Conservation (phyloP, 2,888 invertebrate genomes). For the Abscondita cerata region DNA sequence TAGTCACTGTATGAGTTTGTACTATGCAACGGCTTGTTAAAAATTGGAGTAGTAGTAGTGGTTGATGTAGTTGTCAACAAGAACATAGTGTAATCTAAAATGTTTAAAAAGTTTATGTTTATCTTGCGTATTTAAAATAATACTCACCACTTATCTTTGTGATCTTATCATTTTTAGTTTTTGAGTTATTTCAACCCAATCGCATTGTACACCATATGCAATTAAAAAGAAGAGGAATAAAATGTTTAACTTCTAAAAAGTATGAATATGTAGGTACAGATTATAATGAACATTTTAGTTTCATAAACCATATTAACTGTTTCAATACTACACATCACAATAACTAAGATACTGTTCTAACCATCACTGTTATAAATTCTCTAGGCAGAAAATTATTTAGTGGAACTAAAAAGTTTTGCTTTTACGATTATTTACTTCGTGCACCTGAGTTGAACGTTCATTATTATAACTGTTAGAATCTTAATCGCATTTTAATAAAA, state of each 20-base stretch:
- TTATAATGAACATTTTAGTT: too few relatives aligned
- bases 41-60: conserved; percentile 19
- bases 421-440: conserved; percentile 1
- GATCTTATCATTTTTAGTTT: background rate
- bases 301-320: too few relatives aligned
- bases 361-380: conserved; percentile 19
- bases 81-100: conserved; percentile 19
- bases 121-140: background rate
- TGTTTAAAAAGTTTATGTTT: background rate
- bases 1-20: background rate
- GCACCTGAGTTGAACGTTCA: conserved; percentile 17
- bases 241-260: too few relatives aligned
- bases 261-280: too few relatives aligned
- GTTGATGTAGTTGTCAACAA: conserved; percentile 24
- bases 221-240: too few relatives aligned
- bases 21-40: conserved; percentile 16
- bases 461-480: background rate
- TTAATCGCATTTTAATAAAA: too few relatives aligned
- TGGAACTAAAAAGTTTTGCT: conserved; percentile 26
- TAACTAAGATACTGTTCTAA: conserved; percentile 12
- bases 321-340: too few relatives aligned
- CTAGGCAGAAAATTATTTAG: conserved; percentile 24
- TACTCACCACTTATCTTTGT: conserved; percentile 19
- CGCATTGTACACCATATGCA: conserved; percentile 35
- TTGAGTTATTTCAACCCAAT: conserved; percentile 49